A percentile compares a stretch with the other conserved stretches of the same genome.
phyloP scores from a whole-genome alignment of 1,140 invertebrate genomes.

The Chironomus tepperi region DNA sequence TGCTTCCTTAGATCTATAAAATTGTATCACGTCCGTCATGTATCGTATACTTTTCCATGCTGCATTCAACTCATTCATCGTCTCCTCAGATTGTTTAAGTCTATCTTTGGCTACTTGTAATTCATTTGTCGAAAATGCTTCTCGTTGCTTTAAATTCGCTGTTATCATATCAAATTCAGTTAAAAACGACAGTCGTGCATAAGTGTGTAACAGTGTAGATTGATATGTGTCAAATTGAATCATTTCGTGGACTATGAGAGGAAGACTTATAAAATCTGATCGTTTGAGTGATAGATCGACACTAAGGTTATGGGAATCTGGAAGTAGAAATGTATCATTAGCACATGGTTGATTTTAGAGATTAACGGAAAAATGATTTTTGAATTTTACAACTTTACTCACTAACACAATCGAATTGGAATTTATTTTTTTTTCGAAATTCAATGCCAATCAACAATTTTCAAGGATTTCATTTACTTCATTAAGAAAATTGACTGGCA shows the following conservation, averaged over 20 bases:
- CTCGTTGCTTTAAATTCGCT: conserved; percentile 83
- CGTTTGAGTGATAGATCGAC: conserved; percentile 69
- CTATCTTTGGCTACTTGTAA: conserved; percentile 76
- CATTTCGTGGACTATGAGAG: conserved; percentile 83
- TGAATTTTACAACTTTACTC: too few species aligned
- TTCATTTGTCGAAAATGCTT: conserved; percentile 87
- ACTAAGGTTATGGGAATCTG: conserved; percentile 52
- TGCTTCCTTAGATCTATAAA: conserved; percentile 61
- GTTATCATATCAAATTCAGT: conserved; percentile 85
- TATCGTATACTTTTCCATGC: conserved; percentile 90
- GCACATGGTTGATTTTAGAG: too few species aligned
- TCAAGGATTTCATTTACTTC: too few species aligned
- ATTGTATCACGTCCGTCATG: conserved; percentile 89
- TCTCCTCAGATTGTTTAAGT: conserved; percentile 66
- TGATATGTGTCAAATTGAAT: conserved; percentile 88
- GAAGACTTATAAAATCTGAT: conserved; percentile 71
- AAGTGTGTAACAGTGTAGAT: conserved; percentile 73
- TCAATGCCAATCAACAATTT: too few species aligned
- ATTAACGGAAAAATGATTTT: too few species aligned
- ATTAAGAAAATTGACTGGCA: too few species aligned
- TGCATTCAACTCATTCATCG: conserved; percentile 69
- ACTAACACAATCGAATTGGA: too few species aligned
- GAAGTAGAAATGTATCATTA: conserved; percentile 85
- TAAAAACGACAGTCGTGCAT: conserved; percentile 83
- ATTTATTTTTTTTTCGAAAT: too few species aligned